These are phyloP conservation scores for Aphelinus certus DNA, from an alignment of 1,140 invertebrate species.

Conservation along the genomic window DNA sequence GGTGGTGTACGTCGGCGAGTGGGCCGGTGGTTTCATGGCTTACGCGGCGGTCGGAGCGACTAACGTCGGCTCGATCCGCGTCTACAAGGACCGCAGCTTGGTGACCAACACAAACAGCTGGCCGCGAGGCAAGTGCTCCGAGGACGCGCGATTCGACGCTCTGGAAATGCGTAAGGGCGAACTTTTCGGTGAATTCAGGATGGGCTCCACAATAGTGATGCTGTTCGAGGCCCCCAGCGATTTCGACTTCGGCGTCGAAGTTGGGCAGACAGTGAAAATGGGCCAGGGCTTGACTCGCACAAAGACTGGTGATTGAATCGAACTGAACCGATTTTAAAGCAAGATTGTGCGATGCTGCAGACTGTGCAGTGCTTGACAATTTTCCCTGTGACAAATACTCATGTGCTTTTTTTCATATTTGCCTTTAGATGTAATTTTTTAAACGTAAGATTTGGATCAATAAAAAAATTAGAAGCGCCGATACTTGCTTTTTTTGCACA, in stretches of 20 bases:
- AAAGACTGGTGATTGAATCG: too few species aligned
- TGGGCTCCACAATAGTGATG: constrained; percentile 97
- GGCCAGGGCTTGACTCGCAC: constrained; percentile 43
- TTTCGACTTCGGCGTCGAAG: constrained; percentile 68
- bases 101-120: constrained; percentile 76
- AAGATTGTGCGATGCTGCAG: too few species aligned
- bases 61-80: constrained; percentile 96
- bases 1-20: constrained; percentile 92
- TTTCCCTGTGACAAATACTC: too few species aligned
- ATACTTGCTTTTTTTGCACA: too few species aligned
- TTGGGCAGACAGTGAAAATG: constrained; percentile 53
- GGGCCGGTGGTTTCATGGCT: constrained; percentile 97
- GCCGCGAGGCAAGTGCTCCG: constrained; percentile 60
- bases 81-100: constrained; percentile 88
- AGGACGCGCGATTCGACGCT: constrained; percentile 66
- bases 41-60: constrained; percentile 98
- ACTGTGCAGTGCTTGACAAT: too few species aligned
- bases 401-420: too few species aligned
- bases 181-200: constrained; percentile 95
- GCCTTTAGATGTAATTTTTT: too few species aligned
- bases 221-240: constrained; percentile 96
- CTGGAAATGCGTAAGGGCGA: constrained; percentile 80
- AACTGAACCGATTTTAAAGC: too few species aligned
- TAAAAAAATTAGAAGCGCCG: too few species aligned
- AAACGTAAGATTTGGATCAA: too few species aligned